Conservation (phyloP, 2,888 invertebrate species). For the Bembecia ichneumoniformis region DNA sequence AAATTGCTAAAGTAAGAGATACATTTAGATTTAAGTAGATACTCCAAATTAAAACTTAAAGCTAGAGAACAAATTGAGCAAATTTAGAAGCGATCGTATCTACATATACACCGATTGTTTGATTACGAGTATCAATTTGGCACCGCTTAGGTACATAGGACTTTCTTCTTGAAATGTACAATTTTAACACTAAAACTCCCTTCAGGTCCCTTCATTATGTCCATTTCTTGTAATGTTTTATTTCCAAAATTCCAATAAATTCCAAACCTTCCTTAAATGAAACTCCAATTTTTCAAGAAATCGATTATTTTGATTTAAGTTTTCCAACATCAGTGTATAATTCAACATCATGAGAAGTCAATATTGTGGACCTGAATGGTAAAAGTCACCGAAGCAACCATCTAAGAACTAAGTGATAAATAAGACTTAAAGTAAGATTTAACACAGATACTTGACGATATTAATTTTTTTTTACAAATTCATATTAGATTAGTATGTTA, state of each 20-base stretch:
- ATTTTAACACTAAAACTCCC: slow-evolving; percentile 19
- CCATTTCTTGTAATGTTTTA: too few relatives aligned
- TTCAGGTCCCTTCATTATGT: not conserved
- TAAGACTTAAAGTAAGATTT: slow-evolving; percentile 32
- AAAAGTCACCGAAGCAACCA: too few relatives aligned
- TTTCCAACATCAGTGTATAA: too few relatives aligned
- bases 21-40: too few relatives aligned
- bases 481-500: too few relatives aligned
- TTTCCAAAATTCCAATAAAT: too few relatives aligned
- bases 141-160: slow-evolving; percentile 64
- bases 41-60: too few relatives aligned
- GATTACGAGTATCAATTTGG: slow-evolving; percentile 29
- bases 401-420: slow-evolving; percentile 16
- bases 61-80: slow-evolving; percentile 13
- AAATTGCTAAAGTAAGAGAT: too few relatives aligned
- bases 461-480: slow-evolving; percentile 4
- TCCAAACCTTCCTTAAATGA: too few relatives aligned
- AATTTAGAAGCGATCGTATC: slow-evolving; percentile 23
- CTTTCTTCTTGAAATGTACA: slow-evolving; percentile 35
- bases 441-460: slow-evolving; percentile 25
- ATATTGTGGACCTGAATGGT: too few relatives aligned
- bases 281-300: too few relatives aligned
- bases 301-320: too few relatives aligned
- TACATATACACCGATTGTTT: not conserved
- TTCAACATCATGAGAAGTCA: not conserved